Conservation (phyloP, 2,113 vertebrate species). For the Python bivittatus region DNA sequence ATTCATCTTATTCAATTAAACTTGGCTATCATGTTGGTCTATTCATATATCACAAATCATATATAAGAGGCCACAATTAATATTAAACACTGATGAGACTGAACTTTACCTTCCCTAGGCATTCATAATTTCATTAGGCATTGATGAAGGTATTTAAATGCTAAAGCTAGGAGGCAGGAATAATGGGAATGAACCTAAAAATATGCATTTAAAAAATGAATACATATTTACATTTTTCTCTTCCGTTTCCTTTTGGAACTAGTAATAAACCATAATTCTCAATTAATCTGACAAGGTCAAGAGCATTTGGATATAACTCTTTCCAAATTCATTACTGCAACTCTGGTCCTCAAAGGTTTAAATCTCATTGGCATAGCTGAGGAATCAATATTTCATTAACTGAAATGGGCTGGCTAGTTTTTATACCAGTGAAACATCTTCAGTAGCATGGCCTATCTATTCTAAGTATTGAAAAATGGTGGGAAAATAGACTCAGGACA, state of each 20-base stretch:
- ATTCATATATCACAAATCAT: neutral
- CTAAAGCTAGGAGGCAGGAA: neutral
- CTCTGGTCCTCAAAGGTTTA: neutral
- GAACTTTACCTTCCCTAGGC: neutral
- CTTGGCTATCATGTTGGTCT: neutral
- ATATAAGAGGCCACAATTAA: neutral
- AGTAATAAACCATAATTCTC: neutral
- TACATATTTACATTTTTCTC: neutral
- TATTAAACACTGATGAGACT: neutral
- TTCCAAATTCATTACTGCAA: neutral
- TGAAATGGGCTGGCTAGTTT: neutral
- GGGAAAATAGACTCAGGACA: rapidly evolving
- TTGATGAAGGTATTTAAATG: neutral
- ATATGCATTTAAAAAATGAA: neutral
- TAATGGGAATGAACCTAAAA: neutral
- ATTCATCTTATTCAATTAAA: neutral
- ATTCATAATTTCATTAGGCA: constrained; percentile 17
- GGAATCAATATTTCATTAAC: neutral
- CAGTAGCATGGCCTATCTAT: rapidly evolving
- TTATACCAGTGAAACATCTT: constrained; percentile 21
- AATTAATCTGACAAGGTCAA: neutral
- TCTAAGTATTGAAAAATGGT: neutral
- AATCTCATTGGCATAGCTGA: neutral
- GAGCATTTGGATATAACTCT: neutral
- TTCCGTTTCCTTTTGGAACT: neutral